Conservation (phyloP, 2,113 vertebrate species). For the Cisticola juncidis region DNA sequence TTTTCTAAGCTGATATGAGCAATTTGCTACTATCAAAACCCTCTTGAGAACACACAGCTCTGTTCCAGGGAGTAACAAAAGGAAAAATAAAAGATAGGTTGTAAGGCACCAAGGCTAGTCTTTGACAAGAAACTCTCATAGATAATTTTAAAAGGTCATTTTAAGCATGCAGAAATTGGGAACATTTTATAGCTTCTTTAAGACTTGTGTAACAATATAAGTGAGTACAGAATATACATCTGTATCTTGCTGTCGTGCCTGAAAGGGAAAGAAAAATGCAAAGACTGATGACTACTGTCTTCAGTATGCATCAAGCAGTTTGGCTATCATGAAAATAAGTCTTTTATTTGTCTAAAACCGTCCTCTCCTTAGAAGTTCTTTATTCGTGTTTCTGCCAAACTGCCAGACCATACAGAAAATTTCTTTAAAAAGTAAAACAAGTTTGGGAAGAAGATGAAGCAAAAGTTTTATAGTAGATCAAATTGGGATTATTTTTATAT, state of each 20-base stretch:
- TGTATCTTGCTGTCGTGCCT: background rate
- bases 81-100: slow-evolving; percentile 1
- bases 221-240: background rate
- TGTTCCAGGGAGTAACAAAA: background rate
- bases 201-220: background rate
- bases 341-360: background rate
- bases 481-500: background rate
- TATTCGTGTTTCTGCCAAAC: background rate
- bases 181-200: background rate
- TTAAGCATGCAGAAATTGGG: background rate
- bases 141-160: background rate
- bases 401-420: background rate
- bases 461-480: background rate
- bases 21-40: slow-evolving; percentile 5
- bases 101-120: background rate
- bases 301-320: rapidly evolving
- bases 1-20: background rate
- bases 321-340: background rate
- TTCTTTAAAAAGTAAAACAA: rapidly evolving
- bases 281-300: background rate
- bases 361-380: background rate
- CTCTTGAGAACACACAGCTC: background rate
- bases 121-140: background rate
- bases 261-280: background rate
- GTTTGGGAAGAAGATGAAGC: background rate